Base-by-base conservation (phyloP, 1,140 invertebrate species). In the Drosophila suzukii region DNA sequence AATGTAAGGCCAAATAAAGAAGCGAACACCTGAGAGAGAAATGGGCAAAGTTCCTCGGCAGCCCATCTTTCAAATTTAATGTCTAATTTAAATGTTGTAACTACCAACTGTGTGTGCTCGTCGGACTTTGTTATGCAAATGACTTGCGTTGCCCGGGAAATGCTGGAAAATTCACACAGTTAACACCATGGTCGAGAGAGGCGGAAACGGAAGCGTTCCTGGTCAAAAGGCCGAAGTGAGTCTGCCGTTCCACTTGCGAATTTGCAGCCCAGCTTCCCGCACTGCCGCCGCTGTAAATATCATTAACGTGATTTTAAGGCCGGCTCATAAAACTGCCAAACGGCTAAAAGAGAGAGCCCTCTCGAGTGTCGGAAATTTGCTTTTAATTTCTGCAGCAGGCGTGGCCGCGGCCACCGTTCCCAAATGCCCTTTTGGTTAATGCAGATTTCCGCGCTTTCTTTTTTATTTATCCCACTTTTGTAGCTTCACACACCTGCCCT, bases 51-150 rank as follows among this genome's bases (percentile, higher is more conserved):
- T 88, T 88, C 65, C 81, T 61, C 57, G 77, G 76, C 84, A 88
- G 84, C 80, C 81, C 84, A 88, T 88, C 84, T 84, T 81, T 89
- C 80, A 89, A 89, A 89, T 89, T 88, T 88, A 88, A 89, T 88
- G 84, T 88, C 84, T 88, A 88, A 89, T 88, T 88, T 88, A 89
- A 88, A 84, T 88, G 84, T 84, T 88, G 84, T 88, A 88, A 89
- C 89, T 88, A 89, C 65, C 72, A 88, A 41, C 73, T 50, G 61
- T 46, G 67, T 56, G 55, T 60, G 30, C 43, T 59, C 73, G 63
- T 65, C 61, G 59, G 81, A 90, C 84, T 89, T 89, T 89, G 80
- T 84, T 89, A 89, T 89, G 84, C 85, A 89, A 89, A 89, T 89
- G 84, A 88, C 55, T 83, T 77, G 75, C 46, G 55, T 58, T 46